phyloP scores from a whole-genome alignment of 2,113 vertebrate species.

The Galeopterus variegatus region DNA sequence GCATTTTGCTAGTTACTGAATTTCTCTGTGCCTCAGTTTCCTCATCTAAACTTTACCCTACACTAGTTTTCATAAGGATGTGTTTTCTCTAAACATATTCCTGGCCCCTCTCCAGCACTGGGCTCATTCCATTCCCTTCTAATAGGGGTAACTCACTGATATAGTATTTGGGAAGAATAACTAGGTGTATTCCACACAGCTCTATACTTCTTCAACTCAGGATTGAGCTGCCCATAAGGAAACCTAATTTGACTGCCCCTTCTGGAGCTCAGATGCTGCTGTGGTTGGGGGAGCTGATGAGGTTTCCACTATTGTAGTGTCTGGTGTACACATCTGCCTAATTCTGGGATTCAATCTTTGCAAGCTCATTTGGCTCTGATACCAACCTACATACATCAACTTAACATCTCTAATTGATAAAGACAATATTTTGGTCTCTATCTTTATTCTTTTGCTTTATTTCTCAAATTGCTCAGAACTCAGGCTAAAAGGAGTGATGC shows the following conservation, averaged over 20 bases:
- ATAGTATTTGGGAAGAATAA: background rate
- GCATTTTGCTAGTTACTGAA: background rate
- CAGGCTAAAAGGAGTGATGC: background rate
- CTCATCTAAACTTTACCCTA: background rate
- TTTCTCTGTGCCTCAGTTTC: background rate
- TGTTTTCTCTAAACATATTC: background rate
- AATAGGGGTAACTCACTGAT: background rate
- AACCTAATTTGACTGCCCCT: background rate
- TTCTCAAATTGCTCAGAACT: background rate
- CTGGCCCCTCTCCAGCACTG: background rate
- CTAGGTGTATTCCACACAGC: background rate
- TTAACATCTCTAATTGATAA: background rate
- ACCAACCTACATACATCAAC: background rate
- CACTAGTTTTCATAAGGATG: background rate
- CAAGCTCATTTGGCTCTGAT: background rate
- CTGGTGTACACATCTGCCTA: background rate
- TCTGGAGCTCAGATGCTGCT: too few species aligned
- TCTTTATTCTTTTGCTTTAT: background rate
- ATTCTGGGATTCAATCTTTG: background rate
- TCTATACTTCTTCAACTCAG: background rate
- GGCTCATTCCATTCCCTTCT: background rate
- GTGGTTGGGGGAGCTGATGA: fast-evolving
- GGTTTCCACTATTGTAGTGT: background rate
- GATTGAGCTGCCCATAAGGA: background rate
- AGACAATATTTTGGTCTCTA: background rate